Evolutionary conservation across 2,113 vertebrate species (phyloP).

Genomic region (Promerops cafer): DNA sequence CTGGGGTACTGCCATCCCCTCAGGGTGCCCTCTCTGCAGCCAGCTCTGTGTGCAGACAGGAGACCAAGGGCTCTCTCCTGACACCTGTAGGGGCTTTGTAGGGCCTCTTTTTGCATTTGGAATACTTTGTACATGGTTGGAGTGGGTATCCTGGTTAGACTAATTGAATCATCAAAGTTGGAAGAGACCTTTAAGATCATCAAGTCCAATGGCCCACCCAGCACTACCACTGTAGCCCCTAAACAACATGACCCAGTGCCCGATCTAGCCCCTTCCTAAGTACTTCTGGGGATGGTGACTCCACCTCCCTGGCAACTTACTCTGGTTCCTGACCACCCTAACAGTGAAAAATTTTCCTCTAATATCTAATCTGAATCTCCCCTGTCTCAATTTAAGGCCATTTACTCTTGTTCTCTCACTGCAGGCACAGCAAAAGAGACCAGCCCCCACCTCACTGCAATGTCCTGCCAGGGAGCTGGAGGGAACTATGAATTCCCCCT

Average conservation of each 20-base stretch:
- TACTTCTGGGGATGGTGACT: neutral
- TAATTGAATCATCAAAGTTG: neutral
- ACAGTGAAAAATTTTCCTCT: neutral
- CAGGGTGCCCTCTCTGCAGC: accelerated
- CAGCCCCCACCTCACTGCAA: neutral
- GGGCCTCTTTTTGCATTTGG: neutral
- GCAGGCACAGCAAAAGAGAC: neutral
- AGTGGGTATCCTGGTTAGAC: neutral
- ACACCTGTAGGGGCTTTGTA: neutral
- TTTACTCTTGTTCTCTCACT: neutral
- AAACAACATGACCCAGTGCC: neutral
- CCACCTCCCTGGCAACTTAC: neutral
- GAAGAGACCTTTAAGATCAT: neutral
- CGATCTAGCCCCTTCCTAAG: neutral
- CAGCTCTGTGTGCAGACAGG: neutral
- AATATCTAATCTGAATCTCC: neutral
- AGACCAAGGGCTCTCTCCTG: neutral
- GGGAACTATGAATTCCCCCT: neutral
- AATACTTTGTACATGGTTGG: neutral
- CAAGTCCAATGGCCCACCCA: neutral
- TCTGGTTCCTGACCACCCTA: neutral
- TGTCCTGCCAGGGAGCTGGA: neutral
- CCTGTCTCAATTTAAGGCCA: neutral
- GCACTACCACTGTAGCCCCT: neutral
- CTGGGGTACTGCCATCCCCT: neutral